Evolutionary conservation across 2,888 invertebrate species (phyloP).

Genomic region (Eugnorisma glareosa): DNA sequence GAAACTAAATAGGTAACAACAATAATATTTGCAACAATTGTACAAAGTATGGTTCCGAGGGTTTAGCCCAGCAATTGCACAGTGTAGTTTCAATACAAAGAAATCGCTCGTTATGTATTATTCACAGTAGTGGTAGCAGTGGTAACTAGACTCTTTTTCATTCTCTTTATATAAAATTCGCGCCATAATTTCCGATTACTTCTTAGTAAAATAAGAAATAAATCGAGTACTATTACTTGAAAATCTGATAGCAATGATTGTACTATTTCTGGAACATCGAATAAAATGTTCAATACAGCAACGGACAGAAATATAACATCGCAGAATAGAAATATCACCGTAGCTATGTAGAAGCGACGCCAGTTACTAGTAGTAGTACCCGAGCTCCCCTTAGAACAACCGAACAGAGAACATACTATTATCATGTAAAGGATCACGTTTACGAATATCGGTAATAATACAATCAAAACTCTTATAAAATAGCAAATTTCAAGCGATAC

Average conservation of each 20-base stretch:
- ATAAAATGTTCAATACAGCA: not conserved
- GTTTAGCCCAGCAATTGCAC: not conserved
- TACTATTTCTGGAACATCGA: not conserved
- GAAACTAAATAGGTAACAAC: not conserved
- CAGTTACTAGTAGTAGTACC: not conserved
- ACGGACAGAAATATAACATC: slow-evolving; percentile 1
- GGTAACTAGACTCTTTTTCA: not conserved
- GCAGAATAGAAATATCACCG: slow-evolving; percentile 17
- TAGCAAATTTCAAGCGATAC: not conserved
- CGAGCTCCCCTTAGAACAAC: not conserved
- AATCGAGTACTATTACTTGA: slow-evolving; percentile 8
- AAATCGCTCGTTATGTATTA: not conserved
- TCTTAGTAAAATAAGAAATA: slow-evolving; percentile 4
- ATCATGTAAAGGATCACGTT: slow-evolving; percentile 19
- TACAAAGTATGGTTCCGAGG: not conserved
- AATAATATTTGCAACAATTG: not conserved
- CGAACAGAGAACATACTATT: slow-evolving; percentile 1
- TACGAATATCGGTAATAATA: slow-evolving; percentile 18
- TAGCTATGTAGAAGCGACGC: slow-evolving; percentile 29
- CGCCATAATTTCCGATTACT: slow-evolving; percentile 16
- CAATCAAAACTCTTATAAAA: not conserved
- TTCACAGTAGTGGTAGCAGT: not conserved
- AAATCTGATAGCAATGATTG: not conserved
- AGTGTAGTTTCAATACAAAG: no score
- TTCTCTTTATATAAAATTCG: slow-evolving; percentile 27